phyloP scores from a whole-genome alignment of 2,888 invertebrate species.

The Sericinus montela region DNA sequence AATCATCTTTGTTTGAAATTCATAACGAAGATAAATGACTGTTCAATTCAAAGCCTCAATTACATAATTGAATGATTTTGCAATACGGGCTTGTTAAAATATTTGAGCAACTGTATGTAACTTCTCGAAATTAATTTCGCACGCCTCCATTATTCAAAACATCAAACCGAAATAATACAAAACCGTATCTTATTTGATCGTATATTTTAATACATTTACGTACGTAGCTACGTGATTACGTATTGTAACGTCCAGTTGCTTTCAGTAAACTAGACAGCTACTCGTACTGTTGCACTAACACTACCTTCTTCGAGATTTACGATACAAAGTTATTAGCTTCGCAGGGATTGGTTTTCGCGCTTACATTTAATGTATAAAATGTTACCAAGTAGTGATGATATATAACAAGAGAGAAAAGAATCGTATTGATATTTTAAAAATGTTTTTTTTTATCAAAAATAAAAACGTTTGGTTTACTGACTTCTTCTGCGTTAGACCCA shows the following conservation, averaged over 20 bases:
- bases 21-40: slow-evolving; percentile 11
- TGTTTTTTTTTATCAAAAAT: too few species aligned
- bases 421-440: too few species aligned
- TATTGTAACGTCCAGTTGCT: background rate
- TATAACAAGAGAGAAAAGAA: too few species aligned
- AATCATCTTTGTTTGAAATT: slow-evolving; percentile 10
- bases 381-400: too few species aligned
- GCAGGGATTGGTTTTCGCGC: too few species aligned
- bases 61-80: slow-evolving; percentile 10
- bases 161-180: slow-evolving; percentile 4
- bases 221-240: background rate
- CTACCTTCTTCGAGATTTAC: background rate
- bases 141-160: background rate
- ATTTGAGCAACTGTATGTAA: slow-evolving; percentile 5
- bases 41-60: slow-evolving; percentile 7
- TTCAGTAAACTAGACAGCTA: background rate
- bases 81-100: background rate
- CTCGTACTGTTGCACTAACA: background rate
- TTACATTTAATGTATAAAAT: too few species aligned
- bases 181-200: background rate
- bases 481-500: too few species aligned
- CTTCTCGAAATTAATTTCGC: slow-evolving; percentile 7
- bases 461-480: too few species aligned
- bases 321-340: too few species aligned
- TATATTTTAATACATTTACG: background rate